Base-by-base conservation (phyloP, 1,140 invertebrate genomes). In the Drosophila setifemur region DNA sequence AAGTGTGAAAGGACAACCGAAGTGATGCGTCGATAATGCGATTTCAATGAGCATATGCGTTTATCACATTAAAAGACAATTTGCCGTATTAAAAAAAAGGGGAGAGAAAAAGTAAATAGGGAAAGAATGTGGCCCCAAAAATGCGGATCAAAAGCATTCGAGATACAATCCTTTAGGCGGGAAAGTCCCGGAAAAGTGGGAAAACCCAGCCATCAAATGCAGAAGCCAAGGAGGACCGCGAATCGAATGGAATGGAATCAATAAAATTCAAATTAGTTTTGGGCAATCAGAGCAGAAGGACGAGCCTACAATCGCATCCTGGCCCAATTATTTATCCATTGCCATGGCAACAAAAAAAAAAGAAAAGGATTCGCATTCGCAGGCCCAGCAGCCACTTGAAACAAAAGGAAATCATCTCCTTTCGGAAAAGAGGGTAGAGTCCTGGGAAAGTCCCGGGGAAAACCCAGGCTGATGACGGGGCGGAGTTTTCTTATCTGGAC, bases 191-290 rank as follows among this genome's bases (percentile, higher is more conserved):
- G 60, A 73, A 69, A 37, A 40, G 73, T 33, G 64, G 33, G 39
- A 35, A 60, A 31, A 9, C 21, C 21, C 5, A 23, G 21, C 33
- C 33, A 37, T 71, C 37, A 47, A 12, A n/a, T 16, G 19, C 47
- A 45, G 45, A 12, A 37, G 0, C 5, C 5, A 1, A 37, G n/a
- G 33, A 29, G 43, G 35, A 58, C 73, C 39, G 63, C 66, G 81
- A 79, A 77, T 70, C 73, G 73, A 73, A 76, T 76, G 63, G 47
- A 68, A 77, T 77, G 75, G 74, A 86, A 85, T 85, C 81, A 85
- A 85, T 85, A 86, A 85, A 85, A 85, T 85, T 85, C 81, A 85
- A 85, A 85, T 85, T 85, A 85, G 81, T 86, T 85, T 86, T 81
- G 72, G 81, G 81, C 76, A 86, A 85, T 86, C 81, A 86, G 44